Evolutionary conservation across 2,113 vertebrate genomes (phyloP).

Genomic region (Herpailurus yagouaroundi): DNA sequence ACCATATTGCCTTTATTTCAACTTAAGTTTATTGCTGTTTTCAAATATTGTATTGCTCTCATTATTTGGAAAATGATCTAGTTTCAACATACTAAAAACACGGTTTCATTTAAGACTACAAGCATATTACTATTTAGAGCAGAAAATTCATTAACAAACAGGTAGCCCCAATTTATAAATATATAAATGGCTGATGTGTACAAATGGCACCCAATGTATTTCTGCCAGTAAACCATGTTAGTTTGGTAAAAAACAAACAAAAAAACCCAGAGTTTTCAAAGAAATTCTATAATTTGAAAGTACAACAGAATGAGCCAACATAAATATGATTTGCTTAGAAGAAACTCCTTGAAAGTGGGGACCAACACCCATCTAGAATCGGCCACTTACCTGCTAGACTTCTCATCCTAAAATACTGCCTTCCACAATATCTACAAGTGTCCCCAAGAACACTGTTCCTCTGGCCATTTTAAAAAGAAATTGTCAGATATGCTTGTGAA

Average conservation of each 20-base stretch:
- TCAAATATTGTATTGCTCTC: constrained; percentile 35
- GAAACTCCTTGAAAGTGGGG: not conserved
- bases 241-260: not conserved
- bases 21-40: constrained; percentile 29
- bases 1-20: constrained; percentile 46
- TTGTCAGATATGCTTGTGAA: not conserved
- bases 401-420: not conserved
- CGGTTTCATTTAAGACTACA: constrained; percentile 30
- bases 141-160: not conserved
- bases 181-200: not conserved
- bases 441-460: not conserved
- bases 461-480: not conserved
- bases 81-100: constrained; percentile 48
- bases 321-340: not conserved
- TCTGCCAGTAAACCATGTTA: not conserved
- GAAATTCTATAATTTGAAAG: not conserved
- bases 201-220: not conserved
- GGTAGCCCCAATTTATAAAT: constrained; percentile 18
- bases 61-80: constrained; percentile 33
- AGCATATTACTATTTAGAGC: not conserved
- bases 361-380: not conserved
- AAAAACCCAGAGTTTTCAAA: not conserved
- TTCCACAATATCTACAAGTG: not conserved
- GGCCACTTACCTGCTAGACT: not conserved
- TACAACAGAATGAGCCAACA: not conserved